A percentile compares a stretch with the other conserved stretches of the same genome.
These are phyloP conservation scores for Eilema griseolum DNA, from an alignment of 2,888 invertebrate species.

Conservation along the genomic window DNA sequence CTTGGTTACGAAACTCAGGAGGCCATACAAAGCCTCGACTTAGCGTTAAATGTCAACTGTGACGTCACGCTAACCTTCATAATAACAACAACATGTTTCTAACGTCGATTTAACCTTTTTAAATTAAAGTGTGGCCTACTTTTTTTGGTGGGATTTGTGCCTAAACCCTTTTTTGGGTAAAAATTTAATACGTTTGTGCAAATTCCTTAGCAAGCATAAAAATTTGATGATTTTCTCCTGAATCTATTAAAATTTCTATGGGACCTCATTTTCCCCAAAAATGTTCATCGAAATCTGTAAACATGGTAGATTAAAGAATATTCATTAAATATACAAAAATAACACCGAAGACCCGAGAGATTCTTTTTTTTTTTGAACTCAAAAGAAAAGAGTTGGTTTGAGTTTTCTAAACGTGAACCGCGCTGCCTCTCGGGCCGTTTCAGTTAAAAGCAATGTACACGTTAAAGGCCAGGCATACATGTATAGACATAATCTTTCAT, in stretches of 20 bases:
- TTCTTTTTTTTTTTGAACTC: no score
- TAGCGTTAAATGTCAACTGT: conserved; percentile 37
- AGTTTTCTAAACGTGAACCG: background rate
- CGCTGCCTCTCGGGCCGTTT: background rate
- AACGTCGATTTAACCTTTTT: background rate
- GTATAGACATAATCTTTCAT: conserved; percentile 2
- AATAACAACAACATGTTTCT: background rate
- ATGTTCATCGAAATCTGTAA: no score
- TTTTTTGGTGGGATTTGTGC: background rate
- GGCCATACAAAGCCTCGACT: conserved; percentile 12
- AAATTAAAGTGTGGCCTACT: background rate
- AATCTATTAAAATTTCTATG: no score
- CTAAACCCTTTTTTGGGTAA: no score
- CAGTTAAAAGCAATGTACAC: background rate
- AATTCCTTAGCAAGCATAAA: no score
- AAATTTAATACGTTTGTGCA: no score
- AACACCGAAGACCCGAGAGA: no score
- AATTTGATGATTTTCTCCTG: no score
- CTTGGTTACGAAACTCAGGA: conserved; percentile 18
- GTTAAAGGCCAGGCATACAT: background rate
- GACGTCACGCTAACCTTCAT: conserved; percentile 24
- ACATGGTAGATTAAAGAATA: no score
- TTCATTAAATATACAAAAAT: no score
- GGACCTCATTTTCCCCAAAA: no score
- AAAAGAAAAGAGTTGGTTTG: no score